Evolutionary conservation across 2,113 vertebrate species (phyloP).

Genomic region (Nanorana parkeri): DNA sequence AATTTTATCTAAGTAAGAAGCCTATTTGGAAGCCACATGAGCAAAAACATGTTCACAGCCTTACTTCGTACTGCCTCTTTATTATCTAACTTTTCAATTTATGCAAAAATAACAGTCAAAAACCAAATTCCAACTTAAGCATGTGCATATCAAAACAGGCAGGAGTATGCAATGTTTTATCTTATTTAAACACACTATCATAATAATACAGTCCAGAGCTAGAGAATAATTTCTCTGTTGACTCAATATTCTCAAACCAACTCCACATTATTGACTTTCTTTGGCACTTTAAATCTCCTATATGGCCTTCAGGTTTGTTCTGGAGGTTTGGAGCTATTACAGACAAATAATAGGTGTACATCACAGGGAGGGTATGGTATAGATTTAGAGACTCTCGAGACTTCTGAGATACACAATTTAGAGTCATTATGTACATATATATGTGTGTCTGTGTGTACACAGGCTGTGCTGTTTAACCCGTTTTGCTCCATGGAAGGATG

Average conservation of each 20-base stretch:
- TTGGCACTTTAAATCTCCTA: too few relatives aligned
- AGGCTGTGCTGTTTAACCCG: too few relatives aligned
- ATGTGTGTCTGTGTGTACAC: too few relatives aligned
- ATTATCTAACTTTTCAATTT: constrained; percentile 5
- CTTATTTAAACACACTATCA: too few relatives aligned
- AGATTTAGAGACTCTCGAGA: not conserved
- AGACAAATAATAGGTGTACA: not conserved
- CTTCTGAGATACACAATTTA: too few relatives aligned
- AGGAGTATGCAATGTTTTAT: not conserved
- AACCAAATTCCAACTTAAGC: not conserved
- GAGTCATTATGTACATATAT: too few relatives aligned
- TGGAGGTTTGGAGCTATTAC: not conserved
- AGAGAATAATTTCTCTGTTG: not conserved
- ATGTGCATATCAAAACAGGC: not conserved
- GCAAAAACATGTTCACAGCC: not conserved
- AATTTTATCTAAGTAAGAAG: constrained; percentile 47
- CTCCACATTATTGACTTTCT: not conserved
- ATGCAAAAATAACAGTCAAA: not conserved
- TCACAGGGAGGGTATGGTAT: not conserved
- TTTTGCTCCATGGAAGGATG: too few relatives aligned
- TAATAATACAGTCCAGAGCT: not conserved
- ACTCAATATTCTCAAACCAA: not conserved
- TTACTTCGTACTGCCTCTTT: constrained; percentile 3
- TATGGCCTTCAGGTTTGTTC: too few relatives aligned
- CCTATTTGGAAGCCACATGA: constrained; percentile 40